Evolutionary conservation across 2,888 invertebrate genomes (phyloP).

Genomic region (Psylliodes chrysocephalus): DNA sequence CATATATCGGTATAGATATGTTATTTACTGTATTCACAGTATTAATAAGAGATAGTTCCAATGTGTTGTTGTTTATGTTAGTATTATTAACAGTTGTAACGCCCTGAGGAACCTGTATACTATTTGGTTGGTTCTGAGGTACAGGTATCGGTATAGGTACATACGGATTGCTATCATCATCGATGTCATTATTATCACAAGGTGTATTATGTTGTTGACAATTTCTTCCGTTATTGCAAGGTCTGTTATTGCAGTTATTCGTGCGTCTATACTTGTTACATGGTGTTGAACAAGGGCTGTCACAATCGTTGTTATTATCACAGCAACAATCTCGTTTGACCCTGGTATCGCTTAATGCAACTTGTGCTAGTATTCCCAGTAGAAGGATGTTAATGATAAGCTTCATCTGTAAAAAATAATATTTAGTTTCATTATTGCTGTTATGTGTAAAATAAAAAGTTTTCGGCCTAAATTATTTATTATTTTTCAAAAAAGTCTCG

Average conservation of each 20-base stretch:
- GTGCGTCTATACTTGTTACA: conserved; percentile 10
- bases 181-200: conserved; percentile 3
- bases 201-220: conserved; percentile 3
- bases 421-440: no score
- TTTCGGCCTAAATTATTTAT: no score
- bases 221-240: conserved; percentile 20
- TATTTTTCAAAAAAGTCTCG: no score
- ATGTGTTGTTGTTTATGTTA: conserved; percentile 24
- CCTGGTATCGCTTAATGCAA: background rate
- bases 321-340: conserved; percentile 26
- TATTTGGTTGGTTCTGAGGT: conserved; percentile 17
- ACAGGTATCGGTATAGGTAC: conserved; percentile 29
- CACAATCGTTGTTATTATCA: conserved; percentile 4
- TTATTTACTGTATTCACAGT: conserved; percentile 31
- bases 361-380: conserved; percentile 1
- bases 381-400: conserved; percentile 7
- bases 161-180: background rate
- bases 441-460: no score
- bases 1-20: conserved; percentile 25
- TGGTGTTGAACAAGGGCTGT: conserved; percentile 4
- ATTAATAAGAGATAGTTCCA: conserved; percentile 15
- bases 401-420: conserved; percentile 26
- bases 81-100: conserved; percentile 19
- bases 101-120: background rate
- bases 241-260: conserved; percentile 17